Evolutionary conservation across 1,140 invertebrate genomes (phyloP).

Genomic region (Dysdera silvatica): DNA sequence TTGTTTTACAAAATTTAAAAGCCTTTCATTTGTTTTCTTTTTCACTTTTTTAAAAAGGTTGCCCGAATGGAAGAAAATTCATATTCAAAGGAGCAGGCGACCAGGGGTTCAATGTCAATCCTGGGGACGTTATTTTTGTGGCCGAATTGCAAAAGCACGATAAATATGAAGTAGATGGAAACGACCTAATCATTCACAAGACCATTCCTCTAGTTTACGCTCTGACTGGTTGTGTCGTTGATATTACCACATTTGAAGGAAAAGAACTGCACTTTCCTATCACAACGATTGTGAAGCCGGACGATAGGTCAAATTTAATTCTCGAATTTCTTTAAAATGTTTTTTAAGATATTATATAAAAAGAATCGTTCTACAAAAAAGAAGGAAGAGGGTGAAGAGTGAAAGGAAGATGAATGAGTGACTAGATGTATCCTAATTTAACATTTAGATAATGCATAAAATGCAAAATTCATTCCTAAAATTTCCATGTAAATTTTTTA

Average conservation of each 20-base stretch:
- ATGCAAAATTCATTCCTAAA: neutral
- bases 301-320: slow-evolving; percentile 4
- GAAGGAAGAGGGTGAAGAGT: too few species aligned
- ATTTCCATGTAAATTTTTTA: neutral
- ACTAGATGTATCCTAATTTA: neutral
- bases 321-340: neutral
- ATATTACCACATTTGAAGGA: slow-evolving; percentile 15
- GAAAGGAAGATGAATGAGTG: neutral
- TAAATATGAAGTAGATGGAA: slow-evolving; percentile 4
- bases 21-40: too few species aligned
- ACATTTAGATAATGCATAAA: neutral
- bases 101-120: slow-evolving; percentile 4
- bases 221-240: slow-evolving; percentile 7
- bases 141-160: slow-evolving; percentile 2
- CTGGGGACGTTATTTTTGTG: slow-evolving; percentile 8
- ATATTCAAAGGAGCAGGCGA: slow-evolving; percentile 9
- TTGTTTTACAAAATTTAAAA: too few species aligned
- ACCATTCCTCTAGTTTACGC: slow-evolving; percentile 2
- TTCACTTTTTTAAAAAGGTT: too few species aligned
- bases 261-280: slow-evolving; percentile 13
- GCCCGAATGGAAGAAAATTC: too few species aligned
- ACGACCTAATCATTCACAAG: neutral
- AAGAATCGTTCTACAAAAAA: neutral
- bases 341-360: neutral
- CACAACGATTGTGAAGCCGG: slow-evolving; percentile 7